Percentiles rank a stretch among this genome's conserved stretches.
These are phyloP conservation scores for Bombycilla garrulus DNA, from an alignment of 2,113 vertebrate species.

Conservation along the genomic window DNA sequence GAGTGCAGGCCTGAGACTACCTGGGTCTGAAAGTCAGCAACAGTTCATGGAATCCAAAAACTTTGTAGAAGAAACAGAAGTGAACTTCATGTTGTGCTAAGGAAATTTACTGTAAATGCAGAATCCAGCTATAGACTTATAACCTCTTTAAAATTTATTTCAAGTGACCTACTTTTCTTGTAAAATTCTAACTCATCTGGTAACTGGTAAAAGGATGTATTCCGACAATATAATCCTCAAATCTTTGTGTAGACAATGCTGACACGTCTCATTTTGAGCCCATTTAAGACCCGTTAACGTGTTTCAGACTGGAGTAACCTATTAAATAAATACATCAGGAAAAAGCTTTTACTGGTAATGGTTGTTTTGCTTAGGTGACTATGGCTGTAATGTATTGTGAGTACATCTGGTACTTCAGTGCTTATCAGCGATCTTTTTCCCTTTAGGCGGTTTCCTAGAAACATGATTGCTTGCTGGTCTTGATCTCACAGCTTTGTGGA, in stretches of 20 bases:
- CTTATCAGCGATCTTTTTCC: conserved; percentile 67
- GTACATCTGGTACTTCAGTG: conserved; percentile 55
- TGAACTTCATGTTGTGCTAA: background rate
- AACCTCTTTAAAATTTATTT: background rate
- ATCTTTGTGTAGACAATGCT: conserved; percentile 46
- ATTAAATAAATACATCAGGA: conserved; percentile 68
- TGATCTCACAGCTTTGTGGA: conserved; percentile 80
- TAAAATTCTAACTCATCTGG: background rate
- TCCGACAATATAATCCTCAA: conserved; percentile 10
- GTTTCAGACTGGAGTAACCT: conserved; percentile 49
- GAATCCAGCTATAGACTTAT: background rate
- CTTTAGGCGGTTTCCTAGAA: conserved; percentile 84
- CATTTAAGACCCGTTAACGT: conserved; percentile 47
- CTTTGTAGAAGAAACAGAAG: background rate
- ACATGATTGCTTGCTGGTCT: conserved; percentile 80
- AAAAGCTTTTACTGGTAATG: conserved; percentile 67
- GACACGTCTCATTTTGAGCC: conserved; percentile 43
- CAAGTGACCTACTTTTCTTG: conserved; percentile 22
- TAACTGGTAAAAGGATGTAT: conserved; percentile 10
- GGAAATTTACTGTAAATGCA: background rate
- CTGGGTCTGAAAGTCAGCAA: background rate
- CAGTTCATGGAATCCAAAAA: background rate
- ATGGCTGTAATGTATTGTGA: conserved; percentile 66
- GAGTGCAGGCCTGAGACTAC: background rate
- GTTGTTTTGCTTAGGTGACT: conserved; percentile 65